phyloP scores from a whole-genome alignment of 64 coral and sea anemone genomes.

The Catalaphyllia jardinei region DNA sequence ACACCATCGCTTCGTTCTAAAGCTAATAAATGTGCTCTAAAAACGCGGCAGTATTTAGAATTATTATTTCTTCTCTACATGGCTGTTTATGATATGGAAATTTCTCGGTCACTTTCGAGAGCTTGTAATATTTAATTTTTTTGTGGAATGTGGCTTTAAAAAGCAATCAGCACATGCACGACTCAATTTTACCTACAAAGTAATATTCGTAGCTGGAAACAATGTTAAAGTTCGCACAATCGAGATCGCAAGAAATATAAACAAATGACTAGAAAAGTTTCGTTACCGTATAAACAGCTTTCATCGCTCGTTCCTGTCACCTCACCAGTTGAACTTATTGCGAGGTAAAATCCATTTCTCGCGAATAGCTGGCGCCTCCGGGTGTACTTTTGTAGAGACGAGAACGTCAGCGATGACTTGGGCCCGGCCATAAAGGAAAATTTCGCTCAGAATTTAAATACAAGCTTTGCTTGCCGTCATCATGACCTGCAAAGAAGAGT shows the following conservation, averaged over 20 bases:
- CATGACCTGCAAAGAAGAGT: neutral
- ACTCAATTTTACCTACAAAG: neutral
- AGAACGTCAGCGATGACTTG: constrained; percentile 11
- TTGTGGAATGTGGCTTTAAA: neutral
- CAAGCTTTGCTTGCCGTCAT: neutral
- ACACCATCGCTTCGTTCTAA: no score
- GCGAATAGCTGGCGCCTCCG: constrained; percentile 73
- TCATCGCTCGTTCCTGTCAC: constrained; percentile 77
- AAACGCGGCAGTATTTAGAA: neutral
- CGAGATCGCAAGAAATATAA: neutral
- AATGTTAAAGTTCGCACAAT: neutral
- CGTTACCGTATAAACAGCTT: constrained; percentile 83
- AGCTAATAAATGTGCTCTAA: neutral
- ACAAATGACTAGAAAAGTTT: neutral
- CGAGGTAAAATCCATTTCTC: constrained; percentile 85
- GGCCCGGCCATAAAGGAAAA: constrained; percentile 2
- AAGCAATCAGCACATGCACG: neutral
- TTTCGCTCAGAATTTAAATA: neutral
- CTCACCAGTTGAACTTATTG: constrained; percentile 70
- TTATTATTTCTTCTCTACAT: neutral
- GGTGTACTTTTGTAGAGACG: constrained; percentile 87
- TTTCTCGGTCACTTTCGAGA: neutral
- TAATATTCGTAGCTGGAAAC: constrained; percentile 1
- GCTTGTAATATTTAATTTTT: neutral
- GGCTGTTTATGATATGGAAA: neutral